Percentiles rank a stretch among this genome's conserved stretches.
Conservation (phyloP, 1,140 invertebrate genomes). For the Tetragnatha versicolor region DNA sequence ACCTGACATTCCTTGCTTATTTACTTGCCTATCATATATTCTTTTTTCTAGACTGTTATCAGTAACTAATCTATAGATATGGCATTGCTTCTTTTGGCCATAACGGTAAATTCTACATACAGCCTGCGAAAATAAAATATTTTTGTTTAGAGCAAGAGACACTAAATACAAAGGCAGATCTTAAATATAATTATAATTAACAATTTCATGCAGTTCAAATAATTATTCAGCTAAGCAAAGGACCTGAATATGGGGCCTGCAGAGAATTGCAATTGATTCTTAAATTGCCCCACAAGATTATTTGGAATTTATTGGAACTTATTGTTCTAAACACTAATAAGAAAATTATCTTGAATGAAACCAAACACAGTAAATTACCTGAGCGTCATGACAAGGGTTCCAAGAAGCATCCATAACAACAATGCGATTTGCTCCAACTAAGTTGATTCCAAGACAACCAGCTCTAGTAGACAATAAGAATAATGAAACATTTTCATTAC, state of each 20-base stretch:
- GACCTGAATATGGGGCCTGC: too few relatives aligned
- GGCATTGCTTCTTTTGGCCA: constrained; percentile 92
- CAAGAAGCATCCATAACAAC: constrained; percentile 98
- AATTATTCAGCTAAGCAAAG: too few relatives aligned
- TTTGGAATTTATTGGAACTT: too few relatives aligned
- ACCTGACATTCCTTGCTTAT: constrained; percentile 91
- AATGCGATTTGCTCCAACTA: constrained; percentile 93
- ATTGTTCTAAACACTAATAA: too few relatives aligned
- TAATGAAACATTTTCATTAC: constrained; percentile 83
- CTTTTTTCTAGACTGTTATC: constrained; percentile 97
- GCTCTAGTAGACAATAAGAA: constrained; percentile 98
- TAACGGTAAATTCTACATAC: constrained; percentile 97
- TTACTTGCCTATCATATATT: constrained; percentile 97
- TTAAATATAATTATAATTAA: too few relatives aligned
- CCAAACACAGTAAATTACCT: constrained; percentile 64
- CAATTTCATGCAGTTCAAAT: too few relatives aligned
- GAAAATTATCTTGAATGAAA: too few relatives aligned
- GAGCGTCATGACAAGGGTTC: constrained; percentile 99
- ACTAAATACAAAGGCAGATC: too few relatives aligned
- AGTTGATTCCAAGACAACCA: constrained; percentile 96
- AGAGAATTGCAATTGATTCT: too few relatives aligned
- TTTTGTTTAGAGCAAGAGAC: not conserved
- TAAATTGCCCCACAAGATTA: too few relatives aligned
- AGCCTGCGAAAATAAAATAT: constrained; percentile 67
- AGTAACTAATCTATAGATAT: constrained; percentile 94